A percentile compares a stretch with the other conserved stretches of the same genome.
phyloP scores from a whole-genome alignment of 1,140 invertebrate genomes.

The Leptinotarsa lineolata region DNA sequence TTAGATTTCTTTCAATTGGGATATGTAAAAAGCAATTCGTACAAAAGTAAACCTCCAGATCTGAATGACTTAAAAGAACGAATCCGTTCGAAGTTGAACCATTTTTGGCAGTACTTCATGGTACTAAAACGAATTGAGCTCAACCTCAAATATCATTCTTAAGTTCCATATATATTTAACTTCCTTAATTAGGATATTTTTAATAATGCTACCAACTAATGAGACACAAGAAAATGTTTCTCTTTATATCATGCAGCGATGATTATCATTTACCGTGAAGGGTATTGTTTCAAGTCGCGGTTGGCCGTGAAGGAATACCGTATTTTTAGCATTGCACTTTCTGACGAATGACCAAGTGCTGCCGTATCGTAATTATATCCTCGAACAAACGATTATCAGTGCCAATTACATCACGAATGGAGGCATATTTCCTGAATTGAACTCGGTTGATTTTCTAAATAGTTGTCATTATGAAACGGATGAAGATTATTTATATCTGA shows the following conservation, averaged over 20 bases:
- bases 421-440: background rate
- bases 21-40: too few species aligned
- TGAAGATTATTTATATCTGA: too few species aligned
- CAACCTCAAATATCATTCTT: background rate
- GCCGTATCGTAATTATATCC: slow-evolving; percentile 1
- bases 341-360: slow-evolving; percentile 20
- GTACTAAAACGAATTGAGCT: background rate
- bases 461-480: too few species aligned
- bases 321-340: slow-evolving; percentile 27
- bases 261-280: slow-evolving; percentile 20
- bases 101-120: too few species aligned
- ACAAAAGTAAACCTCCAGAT: too few species aligned
- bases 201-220: background rate
- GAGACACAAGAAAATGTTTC: slow-evolving; percentile 1
- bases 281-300: slow-evolving; percentile 13
- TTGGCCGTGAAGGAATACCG: slow-evolving; percentile 27
- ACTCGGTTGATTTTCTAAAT: background rate
- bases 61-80: too few species aligned
- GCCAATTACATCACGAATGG: slow-evolving; percentile 4
- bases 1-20: too few species aligned
- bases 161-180: background rate
- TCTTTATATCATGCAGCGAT: slow-evolving; percentile 9
- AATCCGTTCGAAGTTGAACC: too few species aligned
- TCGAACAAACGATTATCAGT: background rate
- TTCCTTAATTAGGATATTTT: slow-evolving; percentile 1